Evolutionary conservation across 2,113 vertebrate genomes (phyloP).

Genomic region (Noctilio leporinus): DNA sequence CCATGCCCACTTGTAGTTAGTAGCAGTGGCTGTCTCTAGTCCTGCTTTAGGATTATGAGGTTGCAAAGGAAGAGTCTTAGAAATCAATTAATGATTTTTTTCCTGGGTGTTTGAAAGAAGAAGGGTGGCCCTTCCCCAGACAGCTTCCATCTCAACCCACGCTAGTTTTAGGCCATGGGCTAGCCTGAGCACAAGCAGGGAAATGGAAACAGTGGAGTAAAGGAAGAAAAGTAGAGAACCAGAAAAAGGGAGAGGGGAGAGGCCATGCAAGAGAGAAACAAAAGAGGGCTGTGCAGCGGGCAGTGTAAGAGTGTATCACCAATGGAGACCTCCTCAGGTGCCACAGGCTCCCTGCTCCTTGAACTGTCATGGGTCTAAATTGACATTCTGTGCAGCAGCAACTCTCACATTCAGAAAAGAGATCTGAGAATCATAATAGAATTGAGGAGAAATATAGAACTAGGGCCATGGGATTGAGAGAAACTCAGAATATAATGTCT

Average conservation of each 20-base stretch:
- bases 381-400: background rate
- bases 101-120: background rate
- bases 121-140: background rate
- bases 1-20: background rate
- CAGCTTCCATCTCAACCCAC: background rate
- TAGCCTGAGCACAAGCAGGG: background rate
- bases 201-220: background rate
- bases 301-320: background rate
- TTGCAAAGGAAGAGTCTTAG: background rate
- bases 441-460: background rate
- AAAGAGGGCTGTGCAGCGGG: background rate
- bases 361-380: background rate
- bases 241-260: background rate
- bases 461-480: background rate
- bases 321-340: background rate
- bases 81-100: background rate
- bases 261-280: background rate
- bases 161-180: background rate
- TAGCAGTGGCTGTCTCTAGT: background rate
- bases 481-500: background rate
- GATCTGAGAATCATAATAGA: background rate
- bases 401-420: background rate
- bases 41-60: background rate
- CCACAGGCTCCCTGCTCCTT: background rate
- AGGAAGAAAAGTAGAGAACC: background rate